Percentiles rank a stretch among this genome's conserved stretches.
These are phyloP conservation scores for Habrosyne pyritoides DNA, from an alignment of 2,888 invertebrate species.

Conservation along the genomic window DNA sequence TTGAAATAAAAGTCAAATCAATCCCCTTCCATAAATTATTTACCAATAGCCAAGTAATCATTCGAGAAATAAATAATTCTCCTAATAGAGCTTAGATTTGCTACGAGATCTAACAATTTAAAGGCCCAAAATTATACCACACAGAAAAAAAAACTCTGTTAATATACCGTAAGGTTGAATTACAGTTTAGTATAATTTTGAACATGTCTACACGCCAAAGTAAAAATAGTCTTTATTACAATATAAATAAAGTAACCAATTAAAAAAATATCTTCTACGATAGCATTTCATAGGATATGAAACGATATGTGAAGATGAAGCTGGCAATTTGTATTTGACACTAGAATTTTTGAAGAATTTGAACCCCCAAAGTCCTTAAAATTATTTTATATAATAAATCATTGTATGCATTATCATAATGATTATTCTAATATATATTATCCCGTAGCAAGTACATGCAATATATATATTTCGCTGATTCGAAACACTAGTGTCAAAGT, in stretches of 20 bases:
- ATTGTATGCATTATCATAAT: too few species aligned
- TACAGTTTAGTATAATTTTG: slow-evolving; percentile 26
- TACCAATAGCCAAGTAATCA: slow-evolving; percentile 9
- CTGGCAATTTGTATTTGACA: slow-evolving; percentile 22
- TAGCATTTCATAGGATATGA: slow-evolving; percentile 36
- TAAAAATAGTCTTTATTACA: slow-evolving; percentile 7
- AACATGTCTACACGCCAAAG: slow-evolving; percentile 41
- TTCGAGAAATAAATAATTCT: slow-evolving; percentile 19
- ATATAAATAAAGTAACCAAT: slow-evolving; percentile 10
- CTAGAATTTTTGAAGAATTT: slow-evolving; percentile 12
- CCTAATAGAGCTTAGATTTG: slow-evolving; percentile 12
- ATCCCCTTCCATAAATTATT: slow-evolving; percentile 37
- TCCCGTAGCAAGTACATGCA: too few species aligned
- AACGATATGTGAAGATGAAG: slow-evolving; percentile 30
- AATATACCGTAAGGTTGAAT: not conserved
- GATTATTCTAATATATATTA: too few species aligned
- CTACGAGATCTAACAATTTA: slow-evolving; percentile 8
- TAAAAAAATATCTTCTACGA: slow-evolving; percentile 22
- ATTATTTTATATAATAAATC: not conserved
- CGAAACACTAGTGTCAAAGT: not conserved
- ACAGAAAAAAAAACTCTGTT: not conserved
- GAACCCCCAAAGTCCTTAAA: not conserved
- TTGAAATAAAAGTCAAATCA: slow-evolving; percentile 43
- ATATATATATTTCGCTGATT: not conserved
- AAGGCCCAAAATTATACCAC: not conserved